Base-by-base conservation (phyloP, 1,140 invertebrate genomes). In the Hypothenemus hampei region DNA sequence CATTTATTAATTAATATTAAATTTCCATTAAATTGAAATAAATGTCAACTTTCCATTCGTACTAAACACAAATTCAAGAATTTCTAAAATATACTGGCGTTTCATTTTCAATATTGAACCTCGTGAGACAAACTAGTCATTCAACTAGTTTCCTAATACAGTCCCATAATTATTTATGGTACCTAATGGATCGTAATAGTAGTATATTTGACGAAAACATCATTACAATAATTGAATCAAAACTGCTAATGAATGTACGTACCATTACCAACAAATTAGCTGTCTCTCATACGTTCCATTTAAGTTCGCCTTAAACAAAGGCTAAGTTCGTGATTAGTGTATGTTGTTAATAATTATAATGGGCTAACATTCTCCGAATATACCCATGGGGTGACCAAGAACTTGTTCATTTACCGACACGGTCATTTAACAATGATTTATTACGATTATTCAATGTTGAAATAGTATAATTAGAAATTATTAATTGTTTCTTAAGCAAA, bases 251-350 rank as follows among this genome's bases (percentile, higher is more conserved):
- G 37, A 44, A 52, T 23, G 37, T 15, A n/a, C n/a, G n/a, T n/a
- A 21, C 11, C 20, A 19, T 21, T 13, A 13, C 18, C 29, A 20
- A 31, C 26, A 35, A 52, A 52, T 52, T 52, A 52, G 16, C 49
- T 23, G n/a, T n/a, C 13, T 7, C 21, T 40, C 49, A 39, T 52
- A 52, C 24, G 24, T 52, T 52, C 49, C 20, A 52, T 44, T 52
- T 43, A 43, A 33, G 22, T 33, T n/a, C 15, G 37, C 41, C 49
- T 22, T 44, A 52, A 43, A 52, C 26, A 44, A 44, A 41, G 37
- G 37, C 48, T 31, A 39, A 24, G 36, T 51, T 31, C 16, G 41
- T 41, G 36, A 51, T 51, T 51, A 24, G 48, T 51, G 23, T 24
- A 16, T 4, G 26, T 37, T 36, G 33, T 48, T 48, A 48, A 22